Evolutionary conservation across 1,140 invertebrate species (phyloP).

Genomic region (Zaprionus nigranus): DNA sequence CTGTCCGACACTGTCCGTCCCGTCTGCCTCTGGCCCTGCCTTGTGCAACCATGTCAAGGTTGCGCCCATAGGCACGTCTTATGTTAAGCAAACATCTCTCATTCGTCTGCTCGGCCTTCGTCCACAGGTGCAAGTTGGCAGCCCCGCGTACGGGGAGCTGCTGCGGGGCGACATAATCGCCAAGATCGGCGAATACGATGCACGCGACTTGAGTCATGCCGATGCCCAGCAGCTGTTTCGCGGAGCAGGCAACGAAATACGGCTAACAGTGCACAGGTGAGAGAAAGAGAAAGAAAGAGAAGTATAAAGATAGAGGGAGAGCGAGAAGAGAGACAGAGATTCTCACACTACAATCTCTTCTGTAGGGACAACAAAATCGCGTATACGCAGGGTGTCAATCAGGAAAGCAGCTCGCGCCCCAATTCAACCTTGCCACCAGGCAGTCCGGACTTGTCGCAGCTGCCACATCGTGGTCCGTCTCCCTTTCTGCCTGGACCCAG

Average conservation of each 20-base stretch:
- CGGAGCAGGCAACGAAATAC: conserved; percentile 89
- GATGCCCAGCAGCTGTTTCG: conserved; percentile 95
- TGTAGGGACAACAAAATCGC: conserved; percentile 82
- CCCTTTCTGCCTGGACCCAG: conserved; percentile 81
- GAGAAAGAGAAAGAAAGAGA: neutral
- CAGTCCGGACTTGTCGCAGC: conserved; percentile 62
- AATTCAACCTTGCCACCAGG: conserved; percentile 68
- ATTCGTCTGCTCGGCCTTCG: conserved; percentile 23
- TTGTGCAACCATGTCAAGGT: conserved; percentile 45
- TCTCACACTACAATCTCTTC: neutral
- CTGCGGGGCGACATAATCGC: conserved; percentile 95
- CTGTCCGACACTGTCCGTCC: conserved; percentile 18
- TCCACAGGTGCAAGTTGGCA: conserved; percentile 87
- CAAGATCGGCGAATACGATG: conserved; percentile 94
- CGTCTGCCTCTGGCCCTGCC: neutral
- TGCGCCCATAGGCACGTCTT: conserved; percentile 28
- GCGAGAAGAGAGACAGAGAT: neutral
- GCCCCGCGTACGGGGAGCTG: conserved; percentile 92
- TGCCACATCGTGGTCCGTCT: conserved; percentile 77
- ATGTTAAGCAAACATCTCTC: conserved; percentile 35
- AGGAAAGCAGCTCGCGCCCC: conserved; percentile 59
- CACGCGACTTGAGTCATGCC: conserved; percentile 93
- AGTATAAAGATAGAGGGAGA: neutral
- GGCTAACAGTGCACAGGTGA: conserved; percentile 88
- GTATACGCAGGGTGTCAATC: conserved; percentile 73